Evolutionary conservation across 2,888 invertebrate species (phyloP).

Genomic region (Theretra japonica): DNA sequence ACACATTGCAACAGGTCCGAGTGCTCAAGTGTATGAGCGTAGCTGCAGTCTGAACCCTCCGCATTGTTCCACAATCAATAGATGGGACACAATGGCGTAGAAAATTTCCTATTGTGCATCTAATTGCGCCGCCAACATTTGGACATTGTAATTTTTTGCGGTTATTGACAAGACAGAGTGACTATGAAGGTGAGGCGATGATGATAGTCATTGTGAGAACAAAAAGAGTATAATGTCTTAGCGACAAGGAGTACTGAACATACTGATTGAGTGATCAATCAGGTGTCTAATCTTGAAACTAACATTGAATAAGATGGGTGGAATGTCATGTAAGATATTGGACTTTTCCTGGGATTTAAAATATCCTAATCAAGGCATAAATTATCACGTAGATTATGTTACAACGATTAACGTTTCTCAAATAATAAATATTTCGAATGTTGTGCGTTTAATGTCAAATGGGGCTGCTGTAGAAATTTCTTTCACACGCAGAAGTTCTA

Average conservation of each 20-base stretch:
- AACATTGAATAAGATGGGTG: too few relatives aligned
- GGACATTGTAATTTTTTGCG: not conserved
- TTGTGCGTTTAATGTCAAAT: not conserved
- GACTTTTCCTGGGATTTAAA: too few relatives aligned
- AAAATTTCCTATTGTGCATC: not conserved
- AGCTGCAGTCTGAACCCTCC: not conserved
- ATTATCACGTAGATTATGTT: too few relatives aligned
- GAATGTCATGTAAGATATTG: too few relatives aligned
- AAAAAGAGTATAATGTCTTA: too few relatives aligned
- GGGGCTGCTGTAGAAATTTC: conserved; percentile 7
- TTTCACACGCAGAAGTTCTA: conserved; percentile 18
- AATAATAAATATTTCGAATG: too few relatives aligned
- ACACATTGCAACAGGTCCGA: conserved; percentile 12
- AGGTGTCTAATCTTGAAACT: too few relatives aligned
- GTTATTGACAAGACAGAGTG: not conserved
- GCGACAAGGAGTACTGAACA: too few relatives aligned
- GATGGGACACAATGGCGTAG: conserved; percentile 8
- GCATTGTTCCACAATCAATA: conserved; percentile 20
- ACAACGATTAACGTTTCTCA: too few relatives aligned
- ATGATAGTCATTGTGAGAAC: not conserved
- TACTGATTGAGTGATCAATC: too few relatives aligned
- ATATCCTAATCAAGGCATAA: too few relatives aligned
- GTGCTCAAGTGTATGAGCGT: not conserved
- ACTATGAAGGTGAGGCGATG: not conserved
- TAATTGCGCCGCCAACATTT: not conserved